Conservation (phyloP, 2,888 invertebrate species). For the Cistogaster globosa region DNA sequence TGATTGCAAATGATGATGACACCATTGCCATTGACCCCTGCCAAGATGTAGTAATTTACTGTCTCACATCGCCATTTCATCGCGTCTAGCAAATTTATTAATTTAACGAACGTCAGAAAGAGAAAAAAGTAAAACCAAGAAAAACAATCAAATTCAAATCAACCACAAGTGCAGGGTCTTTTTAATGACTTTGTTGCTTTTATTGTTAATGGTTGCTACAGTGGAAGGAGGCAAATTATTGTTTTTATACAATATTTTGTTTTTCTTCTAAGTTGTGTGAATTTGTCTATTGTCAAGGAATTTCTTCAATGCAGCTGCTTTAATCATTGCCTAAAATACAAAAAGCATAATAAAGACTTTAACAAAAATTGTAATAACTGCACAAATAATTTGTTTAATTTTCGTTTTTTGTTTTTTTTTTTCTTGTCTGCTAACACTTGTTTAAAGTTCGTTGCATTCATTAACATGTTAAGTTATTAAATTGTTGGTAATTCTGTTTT, state of each 20-base stretch:
- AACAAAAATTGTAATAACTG: not conserved
- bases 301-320: conserved; percentile 56
- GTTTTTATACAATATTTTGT: conserved; percentile 16
- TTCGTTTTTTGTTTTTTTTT: too few relatives aligned
- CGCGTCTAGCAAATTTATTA: conserved; percentile 52
- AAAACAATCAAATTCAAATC: conserved; percentile 13
- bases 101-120: conserved; percentile 4
- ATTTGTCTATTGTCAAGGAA: conserved; percentile 30
- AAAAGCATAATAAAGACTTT: conserved; percentile 5
- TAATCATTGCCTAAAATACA: conserved; percentile 6
- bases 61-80: conserved; percentile 53
- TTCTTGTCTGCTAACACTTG: conserved; percentile 24
- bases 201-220: not conserved
- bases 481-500: conserved; percentile 59
- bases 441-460: conserved; percentile 64
- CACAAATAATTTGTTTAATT: not conserved
- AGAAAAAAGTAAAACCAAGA: not conserved
- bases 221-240: conserved; percentile 3
- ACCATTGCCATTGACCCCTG: conserved; percentile 73
- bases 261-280: conserved; percentile 51
- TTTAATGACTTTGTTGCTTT: conserved; percentile 1
- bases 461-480: conserved; percentile 53
- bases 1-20: conserved; percentile 63
- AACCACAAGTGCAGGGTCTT: conserved; percentile 55
- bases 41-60: conserved; percentile 60